phyloP scores from a whole-genome alignment of 2,113 vertebrate species.

The Lichenostomus cassidix region DNA sequence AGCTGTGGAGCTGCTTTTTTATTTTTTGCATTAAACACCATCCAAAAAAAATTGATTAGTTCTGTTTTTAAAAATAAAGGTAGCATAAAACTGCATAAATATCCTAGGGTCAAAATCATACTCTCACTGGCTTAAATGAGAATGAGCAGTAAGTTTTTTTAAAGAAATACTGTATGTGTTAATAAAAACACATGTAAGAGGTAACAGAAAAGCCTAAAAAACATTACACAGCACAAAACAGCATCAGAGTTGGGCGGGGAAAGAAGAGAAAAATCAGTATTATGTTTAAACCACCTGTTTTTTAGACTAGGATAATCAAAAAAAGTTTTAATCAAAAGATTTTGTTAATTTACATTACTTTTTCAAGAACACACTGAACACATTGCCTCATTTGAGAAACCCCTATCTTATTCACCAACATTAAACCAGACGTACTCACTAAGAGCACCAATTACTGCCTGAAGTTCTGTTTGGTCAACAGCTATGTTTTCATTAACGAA shows the following conservation, averaged over 20 bases:
- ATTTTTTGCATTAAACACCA: not conserved
- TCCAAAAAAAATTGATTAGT: not conserved
- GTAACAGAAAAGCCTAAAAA: not conserved
- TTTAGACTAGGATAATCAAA: not conserved
- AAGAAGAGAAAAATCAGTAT: not conserved
- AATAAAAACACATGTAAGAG: not conserved
- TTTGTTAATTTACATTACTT: not conserved
- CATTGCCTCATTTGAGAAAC: not conserved
- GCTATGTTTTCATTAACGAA: not conserved
- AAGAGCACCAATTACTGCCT: not conserved
- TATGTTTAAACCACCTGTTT: not conserved
- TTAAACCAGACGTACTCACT: not conserved
- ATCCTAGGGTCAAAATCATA: not conserved
- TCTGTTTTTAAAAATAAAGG: not conserved
- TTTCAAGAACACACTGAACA: not conserved
- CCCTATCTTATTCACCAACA: not conserved
- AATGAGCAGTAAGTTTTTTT: not conserved
- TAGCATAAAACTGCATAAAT: not conserved
- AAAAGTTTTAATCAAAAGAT: not conserved
- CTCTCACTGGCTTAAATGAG: not conserved
- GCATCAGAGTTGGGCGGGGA: not conserved
- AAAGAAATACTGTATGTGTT: not conserved
- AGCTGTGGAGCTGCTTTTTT: not conserved
- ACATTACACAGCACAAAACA: not conserved
- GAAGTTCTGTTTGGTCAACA: not conserved